A percentile compares a stretch with the other conserved stretches of the same genome.
These are phyloP conservation scores for Aricia agestis DNA, from an alignment of 1,140 invertebrate genomes.

Conservation along the genomic window DNA sequence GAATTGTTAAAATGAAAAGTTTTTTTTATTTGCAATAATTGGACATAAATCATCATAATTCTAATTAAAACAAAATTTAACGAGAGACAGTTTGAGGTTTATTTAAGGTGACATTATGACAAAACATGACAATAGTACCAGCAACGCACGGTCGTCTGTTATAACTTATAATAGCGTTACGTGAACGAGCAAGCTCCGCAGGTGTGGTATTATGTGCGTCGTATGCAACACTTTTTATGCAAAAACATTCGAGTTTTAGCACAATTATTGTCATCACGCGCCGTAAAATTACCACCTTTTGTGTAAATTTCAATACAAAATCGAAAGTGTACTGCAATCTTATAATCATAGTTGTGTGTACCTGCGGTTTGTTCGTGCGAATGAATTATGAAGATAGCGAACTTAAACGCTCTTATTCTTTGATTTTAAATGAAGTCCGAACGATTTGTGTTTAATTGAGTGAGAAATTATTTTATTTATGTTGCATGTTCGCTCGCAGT, in stretches of 20 bases:
- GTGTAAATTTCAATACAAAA: slow-evolving; percentile 62
- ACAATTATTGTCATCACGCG: slow-evolving; percentile 61
- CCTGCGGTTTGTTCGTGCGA: slow-evolving; percentile 44
- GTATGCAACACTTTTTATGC: slow-evolving; percentile 42
- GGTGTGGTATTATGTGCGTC: slow-evolving; percentile 42
- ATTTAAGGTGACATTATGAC: too few species aligned
- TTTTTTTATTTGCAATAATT: too few species aligned
- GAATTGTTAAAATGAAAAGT: too few species aligned
- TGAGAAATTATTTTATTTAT: slow-evolving; percentile 48
- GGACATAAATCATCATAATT: too few species aligned
- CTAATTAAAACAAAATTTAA: not conserved
- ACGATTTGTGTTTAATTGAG: slow-evolving; percentile 55
- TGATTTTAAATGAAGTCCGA: slow-evolving; percentile 43
- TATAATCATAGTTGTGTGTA: slow-evolving; percentile 45
- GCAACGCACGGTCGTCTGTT: not conserved
- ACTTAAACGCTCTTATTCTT: slow-evolving; percentile 45
- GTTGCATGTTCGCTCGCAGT: slow-evolving; percentile 1
- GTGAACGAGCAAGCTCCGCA: slow-evolving; percentile 28
- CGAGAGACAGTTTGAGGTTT: not conserved
- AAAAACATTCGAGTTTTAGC: slow-evolving; percentile 43
- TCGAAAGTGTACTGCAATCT: slow-evolving; percentile 50
- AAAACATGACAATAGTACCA: not conserved
- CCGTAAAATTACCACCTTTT: slow-evolving; percentile 67
- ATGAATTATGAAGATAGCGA: slow-evolving; percentile 59
- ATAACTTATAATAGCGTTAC: not conserved